phyloP scores from a whole-genome alignment of 2,113 vertebrate genomes.

The Semnornis frantzii region DNA sequence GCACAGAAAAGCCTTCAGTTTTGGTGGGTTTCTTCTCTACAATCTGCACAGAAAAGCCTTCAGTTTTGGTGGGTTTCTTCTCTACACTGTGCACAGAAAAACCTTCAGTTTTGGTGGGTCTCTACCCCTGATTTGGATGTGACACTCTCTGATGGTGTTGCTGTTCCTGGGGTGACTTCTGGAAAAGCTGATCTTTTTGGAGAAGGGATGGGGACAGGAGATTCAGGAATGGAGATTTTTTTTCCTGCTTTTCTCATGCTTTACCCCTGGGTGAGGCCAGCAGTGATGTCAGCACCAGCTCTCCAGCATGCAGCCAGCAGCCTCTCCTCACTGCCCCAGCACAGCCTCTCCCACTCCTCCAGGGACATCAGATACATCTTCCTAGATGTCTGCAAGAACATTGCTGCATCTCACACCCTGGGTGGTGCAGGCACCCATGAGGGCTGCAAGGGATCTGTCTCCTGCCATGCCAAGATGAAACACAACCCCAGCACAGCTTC shows the following conservation, averaged over 20 bases:
- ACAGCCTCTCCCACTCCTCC: neutral
- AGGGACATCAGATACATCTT: conserved; percentile 50
- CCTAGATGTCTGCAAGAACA: conserved; percentile 38
- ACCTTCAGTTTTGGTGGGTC: neutral
- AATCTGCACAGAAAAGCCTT: neutral
- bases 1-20: neutral
- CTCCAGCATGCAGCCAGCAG: neutral
- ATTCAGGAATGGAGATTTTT: neutral
- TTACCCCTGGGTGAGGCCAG: neutral
- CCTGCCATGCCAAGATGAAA: neutral
- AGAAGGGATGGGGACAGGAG: neutral
- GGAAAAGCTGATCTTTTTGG: neutral
- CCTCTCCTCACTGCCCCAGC: neutral
- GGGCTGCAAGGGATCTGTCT: neutral
- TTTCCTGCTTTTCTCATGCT: neutral
- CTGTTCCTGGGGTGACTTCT: neutral
- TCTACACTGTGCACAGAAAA: neutral
- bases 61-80: too few relatives aligned
- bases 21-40: neutral
- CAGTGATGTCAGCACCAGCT: neutral
- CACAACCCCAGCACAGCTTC: neutral
- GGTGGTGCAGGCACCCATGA: accelerated
- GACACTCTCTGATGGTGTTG: neutral
- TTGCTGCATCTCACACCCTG: accelerated
- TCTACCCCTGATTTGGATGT: neutral